Evolutionary conservation across 2,888 invertebrate genomes (phyloP).

Genomic region (Xestoiulus laeticollis): DNA sequence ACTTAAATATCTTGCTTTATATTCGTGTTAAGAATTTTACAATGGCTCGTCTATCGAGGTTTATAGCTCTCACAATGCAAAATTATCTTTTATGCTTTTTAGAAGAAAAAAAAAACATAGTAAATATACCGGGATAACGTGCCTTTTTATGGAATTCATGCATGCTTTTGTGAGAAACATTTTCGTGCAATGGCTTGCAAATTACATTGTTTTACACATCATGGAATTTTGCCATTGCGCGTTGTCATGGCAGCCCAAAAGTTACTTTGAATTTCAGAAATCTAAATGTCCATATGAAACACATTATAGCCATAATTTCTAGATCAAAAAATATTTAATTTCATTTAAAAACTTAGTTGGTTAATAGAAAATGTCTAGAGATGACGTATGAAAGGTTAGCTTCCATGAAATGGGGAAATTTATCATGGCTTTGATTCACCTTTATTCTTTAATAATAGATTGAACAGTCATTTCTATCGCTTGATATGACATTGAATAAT

Average conservation of each 20-base stretch:
- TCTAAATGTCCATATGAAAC: neutral
- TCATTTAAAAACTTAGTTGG: too few relatives aligned
- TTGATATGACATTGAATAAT: too few relatives aligned
- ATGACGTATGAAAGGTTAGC: too few relatives aligned
- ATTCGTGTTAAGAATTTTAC: slow-evolving; percentile 26
- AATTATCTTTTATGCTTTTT: slow-evolving; percentile 26
- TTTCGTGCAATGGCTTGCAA: slow-evolving; percentile 7
- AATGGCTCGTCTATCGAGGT: slow-evolving; percentile 20
- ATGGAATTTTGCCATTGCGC: neutral
- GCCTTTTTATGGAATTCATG: slow-evolving; percentile 18
- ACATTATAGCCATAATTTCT: neutral
- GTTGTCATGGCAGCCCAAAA: neutral
- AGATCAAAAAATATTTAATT: neutral
- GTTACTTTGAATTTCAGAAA: neutral
- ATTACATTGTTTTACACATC: neutral
- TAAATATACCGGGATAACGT: neutral
- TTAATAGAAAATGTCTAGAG: neutral
- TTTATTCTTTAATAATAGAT: too few relatives aligned
- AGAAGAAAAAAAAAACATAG: neutral
- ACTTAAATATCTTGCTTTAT: slow-evolving; percentile 8
- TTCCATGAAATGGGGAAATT: too few relatives aligned
- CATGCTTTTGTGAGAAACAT: neutral
- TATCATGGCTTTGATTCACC: too few relatives aligned
- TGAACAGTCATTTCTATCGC: too few relatives aligned
- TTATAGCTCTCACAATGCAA: slow-evolving; percentile 18